Base-by-base conservation (phyloP, 2,797 vertebrate genomes). In the Glyptemys insculpta region DNA sequence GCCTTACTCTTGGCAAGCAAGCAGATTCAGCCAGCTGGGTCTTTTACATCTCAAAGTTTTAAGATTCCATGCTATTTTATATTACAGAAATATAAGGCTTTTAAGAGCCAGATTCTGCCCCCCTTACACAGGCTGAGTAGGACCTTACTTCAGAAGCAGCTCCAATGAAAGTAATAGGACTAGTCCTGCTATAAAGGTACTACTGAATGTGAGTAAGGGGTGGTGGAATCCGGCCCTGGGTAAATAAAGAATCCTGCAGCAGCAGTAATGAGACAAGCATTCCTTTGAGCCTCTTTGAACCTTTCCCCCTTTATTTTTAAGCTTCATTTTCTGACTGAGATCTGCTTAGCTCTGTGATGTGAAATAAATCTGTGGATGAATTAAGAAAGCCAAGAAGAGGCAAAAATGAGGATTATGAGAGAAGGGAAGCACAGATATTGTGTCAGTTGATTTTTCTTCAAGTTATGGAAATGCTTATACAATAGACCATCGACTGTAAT, bases 381-480 rank as follows among this genome's bases (percentile, higher is more conserved):
- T 10, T 86, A 85, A 91, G 95, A 85, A 34, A 44, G 18, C 31
- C 79, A 87, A 94, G 53, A 90, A 79, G 82, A 94, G 85, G 59
- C n/a, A 89, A 97, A 91, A 62, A 76, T 11, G 86, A 92, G 89
- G 93, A 95, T 91, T 91, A 92, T 92, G 91, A 94, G 86, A 83
- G 91, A 97, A 93, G 95, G 96, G 96, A 97, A 97, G 96, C 96
- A 49, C 91, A 90, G 96, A 89, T 96, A 97, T 97, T 97, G 81
- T 85, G 97, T 97, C 96, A 95, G 95, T 96, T 96, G 96, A 95
- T 96, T 96, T 97, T 97, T 96, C 94, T 97, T 96, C 96, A 97
- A 97, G 96, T 62, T 97, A 96, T 97, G 94, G 97, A 95, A 93
- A 96, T 97, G 93, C 92, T 97, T 97, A 95, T 96, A 97, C 96